Percentiles rank a stretch among this genome's conserved stretches.
These are phyloP conservation scores for Tokudaia muenninki DNA, from an alignment of 2,797 vertebrate species.

Conservation along the genomic window DNA sequence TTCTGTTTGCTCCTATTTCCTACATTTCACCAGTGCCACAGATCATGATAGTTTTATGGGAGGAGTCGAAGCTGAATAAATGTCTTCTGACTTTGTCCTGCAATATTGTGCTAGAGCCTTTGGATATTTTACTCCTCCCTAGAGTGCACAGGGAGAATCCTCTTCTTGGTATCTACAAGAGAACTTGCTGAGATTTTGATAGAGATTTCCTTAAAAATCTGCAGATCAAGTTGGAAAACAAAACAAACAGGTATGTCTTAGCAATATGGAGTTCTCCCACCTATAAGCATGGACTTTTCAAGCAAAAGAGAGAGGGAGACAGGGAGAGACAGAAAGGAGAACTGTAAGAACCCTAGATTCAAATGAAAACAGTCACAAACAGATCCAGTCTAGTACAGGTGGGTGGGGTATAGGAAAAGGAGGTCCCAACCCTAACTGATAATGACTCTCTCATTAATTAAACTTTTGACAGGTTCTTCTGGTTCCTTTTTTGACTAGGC, in stretches of 20 bases:
- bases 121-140: neutral
- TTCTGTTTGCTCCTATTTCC: neutral
- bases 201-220: neutral
- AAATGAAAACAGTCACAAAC: neutral
- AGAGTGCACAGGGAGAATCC: neutral
- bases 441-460: neutral
- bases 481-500: neutral
- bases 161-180: neutral
- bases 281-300: neutral
- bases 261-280: neutral
- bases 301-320: neutral
- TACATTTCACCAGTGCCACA: neutral
- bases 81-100: neutral
- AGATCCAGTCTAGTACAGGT: neutral
- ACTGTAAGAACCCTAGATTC: neutral
- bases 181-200: neutral
- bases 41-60: neutral
- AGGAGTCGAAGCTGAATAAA: neutral
- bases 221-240: neutral
- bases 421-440: neutral
- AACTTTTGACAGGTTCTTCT: neutral
- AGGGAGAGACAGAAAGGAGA: neutral
- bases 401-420: neutral
- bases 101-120: neutral
- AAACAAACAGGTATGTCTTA: neutral